Evolutionary conservation across 1,140 invertebrate genomes (phyloP).

Genomic region (Grapholita molesta): DNA sequence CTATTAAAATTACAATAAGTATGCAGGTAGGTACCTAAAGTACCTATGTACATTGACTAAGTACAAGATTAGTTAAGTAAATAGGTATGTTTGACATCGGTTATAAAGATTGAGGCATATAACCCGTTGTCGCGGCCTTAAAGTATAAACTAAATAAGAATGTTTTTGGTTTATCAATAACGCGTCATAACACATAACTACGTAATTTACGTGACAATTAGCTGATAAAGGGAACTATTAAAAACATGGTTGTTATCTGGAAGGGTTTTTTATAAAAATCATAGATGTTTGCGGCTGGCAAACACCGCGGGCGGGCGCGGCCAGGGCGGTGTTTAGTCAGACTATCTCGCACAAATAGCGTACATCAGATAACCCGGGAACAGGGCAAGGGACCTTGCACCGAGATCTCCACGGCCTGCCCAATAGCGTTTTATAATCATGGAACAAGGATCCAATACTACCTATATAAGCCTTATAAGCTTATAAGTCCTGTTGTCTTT

Average conservation of each 20-base stretch:
- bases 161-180: too few relatives aligned
- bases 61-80: too few relatives aligned
- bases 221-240: conserved; percentile 13
- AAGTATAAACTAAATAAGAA: too few relatives aligned
- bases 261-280: conserved; percentile 46
- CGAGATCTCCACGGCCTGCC: not conserved
- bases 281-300: conserved; percentile 44
- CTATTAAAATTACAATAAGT: too few relatives aligned
- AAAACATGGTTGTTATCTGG: conserved; percentile 38
- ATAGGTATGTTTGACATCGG: too few relatives aligned
- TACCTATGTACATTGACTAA: too few relatives aligned
- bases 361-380: conserved; percentile 45
- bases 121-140: too few relatives aligned
- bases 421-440: not conserved
- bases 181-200: not conserved
- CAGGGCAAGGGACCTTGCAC: conserved; percentile 9
- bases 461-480: too few relatives aligned
- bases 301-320: conserved; percentile 63
- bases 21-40: too few relatives aligned
- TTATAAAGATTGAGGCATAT: too few relatives aligned
- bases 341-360: conserved; percentile 61
- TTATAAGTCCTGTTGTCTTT: too few relatives aligned
- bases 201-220: conserved; percentile 2
- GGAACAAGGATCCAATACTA: too few relatives aligned
- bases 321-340: conserved; percentile 52